Evolutionary conservation across 2,113 vertebrate species (phyloP).

Genomic region (Phrynocephalus versicolor): DNA sequence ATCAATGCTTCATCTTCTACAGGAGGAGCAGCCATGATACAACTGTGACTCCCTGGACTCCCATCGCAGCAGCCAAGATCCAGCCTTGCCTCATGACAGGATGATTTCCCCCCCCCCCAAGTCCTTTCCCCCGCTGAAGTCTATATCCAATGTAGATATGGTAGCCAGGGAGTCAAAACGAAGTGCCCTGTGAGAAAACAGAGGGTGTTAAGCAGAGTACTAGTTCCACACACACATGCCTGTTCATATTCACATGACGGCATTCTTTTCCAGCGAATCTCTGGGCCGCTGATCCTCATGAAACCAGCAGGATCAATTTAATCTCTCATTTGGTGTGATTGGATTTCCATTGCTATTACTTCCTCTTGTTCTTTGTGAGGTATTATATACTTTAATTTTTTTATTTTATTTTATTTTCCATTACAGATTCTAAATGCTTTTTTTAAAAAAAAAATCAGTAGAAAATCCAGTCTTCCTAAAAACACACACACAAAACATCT

Average conservation of each 20-base stretch:
- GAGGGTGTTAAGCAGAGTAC: not conserved
- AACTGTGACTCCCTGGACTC: not conserved
- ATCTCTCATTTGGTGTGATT: not conserved
- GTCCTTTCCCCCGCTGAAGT: not conserved
- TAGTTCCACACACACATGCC: not conserved
- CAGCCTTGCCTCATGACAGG: conserved; percentile 14
- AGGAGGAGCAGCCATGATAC: not conserved
- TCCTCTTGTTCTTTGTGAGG: not conserved
- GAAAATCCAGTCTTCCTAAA: not conserved
- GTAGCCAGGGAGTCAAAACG: conserved; percentile 2
- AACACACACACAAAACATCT: not conserved
- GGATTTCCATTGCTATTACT: not conserved
- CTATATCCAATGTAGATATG: not conserved
- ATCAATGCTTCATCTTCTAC: not conserved
- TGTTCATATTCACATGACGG: not conserved
- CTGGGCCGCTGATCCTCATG: not conserved
- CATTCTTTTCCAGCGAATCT: not conserved
- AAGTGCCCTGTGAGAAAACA: not conserved
- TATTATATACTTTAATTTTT: not conserved
- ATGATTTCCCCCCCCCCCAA: no score
- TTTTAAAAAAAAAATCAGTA: not conserved
- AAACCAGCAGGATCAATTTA: not conserved
- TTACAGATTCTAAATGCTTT: not conserved
- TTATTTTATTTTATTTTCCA: no score
- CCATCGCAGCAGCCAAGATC: conserved; percentile 3